phyloP scores from a whole-genome alignment of 2,888 invertebrate genomes.

The Eristalis arbustorum region DNA sequence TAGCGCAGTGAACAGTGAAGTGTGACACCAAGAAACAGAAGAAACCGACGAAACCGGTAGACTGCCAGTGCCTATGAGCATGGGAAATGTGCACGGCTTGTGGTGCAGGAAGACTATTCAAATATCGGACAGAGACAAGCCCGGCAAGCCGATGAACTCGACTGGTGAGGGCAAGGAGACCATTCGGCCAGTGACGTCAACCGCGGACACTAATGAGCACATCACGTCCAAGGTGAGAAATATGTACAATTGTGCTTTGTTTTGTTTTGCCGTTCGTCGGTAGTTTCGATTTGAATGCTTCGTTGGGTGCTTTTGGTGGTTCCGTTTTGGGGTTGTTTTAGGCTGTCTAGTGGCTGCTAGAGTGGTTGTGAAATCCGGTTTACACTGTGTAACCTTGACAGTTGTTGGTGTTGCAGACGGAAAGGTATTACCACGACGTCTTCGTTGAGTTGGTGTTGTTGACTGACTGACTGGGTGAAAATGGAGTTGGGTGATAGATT shows the following conservation, averaged over 20 bases:
- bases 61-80: constrained; percentile 72
- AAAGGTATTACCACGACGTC: neutral
- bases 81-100: constrained; percentile 79
- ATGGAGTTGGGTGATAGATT: neutral
- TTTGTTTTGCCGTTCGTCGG: neutral
- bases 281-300: neutral
- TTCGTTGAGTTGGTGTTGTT: neutral
- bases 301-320: neutral
- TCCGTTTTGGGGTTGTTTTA: neutral
- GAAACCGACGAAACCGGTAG: neutral
- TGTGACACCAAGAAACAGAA: no score
- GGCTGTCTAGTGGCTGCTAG: neutral
- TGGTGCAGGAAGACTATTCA: constrained; percentile 78
- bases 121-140: constrained; percentile 55
- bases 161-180: constrained; percentile 66
- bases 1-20: neutral
- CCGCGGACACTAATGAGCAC: constrained; percentile 46
- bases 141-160: constrained; percentile 20
- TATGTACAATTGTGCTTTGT: neutral
- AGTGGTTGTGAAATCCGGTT: neutral
- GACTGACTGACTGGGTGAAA: neutral
- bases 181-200: constrained; percentile 36
- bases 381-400: neutral
- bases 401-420: neutral
- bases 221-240: constrained; percentile 52